Percentiles rank a stretch among this genome's conserved stretches.
Conservation (phyloP, 2,888 invertebrate species). For the Andricus curvator region DNA sequence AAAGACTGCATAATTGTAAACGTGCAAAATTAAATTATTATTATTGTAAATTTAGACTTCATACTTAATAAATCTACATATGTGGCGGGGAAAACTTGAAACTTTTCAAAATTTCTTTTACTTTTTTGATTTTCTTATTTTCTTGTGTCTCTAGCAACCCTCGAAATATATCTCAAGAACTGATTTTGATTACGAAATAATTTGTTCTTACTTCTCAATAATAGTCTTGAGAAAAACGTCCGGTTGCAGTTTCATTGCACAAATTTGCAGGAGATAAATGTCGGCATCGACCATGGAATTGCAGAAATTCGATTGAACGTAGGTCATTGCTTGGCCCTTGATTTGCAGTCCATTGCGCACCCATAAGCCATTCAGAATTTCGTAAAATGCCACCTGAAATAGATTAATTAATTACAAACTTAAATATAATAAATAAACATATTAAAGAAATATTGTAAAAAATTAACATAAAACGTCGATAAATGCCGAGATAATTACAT, state of each 20-base stretch:
- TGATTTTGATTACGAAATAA: neutral
- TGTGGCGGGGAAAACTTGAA: too few relatives aligned
- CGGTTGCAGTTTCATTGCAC: conserved; percentile 92
- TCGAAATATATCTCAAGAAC: too few relatives aligned
- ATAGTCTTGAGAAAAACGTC: conserved; percentile 92
- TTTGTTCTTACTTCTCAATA: conserved; percentile 86
- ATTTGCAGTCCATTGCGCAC: conserved; percentile 98
- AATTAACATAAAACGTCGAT: neutral
- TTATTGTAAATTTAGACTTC: too few relatives aligned
- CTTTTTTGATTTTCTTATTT: neutral
- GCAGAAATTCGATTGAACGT: conserved; percentile 99
- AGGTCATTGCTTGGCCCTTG: conserved; percentile 99
- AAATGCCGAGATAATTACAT: neutral
- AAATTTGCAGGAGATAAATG: conserved; percentile 95
- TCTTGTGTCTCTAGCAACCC: too few relatives aligned
- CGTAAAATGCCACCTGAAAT: conserved; percentile 94
- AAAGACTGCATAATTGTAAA: too few relatives aligned
- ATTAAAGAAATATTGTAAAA: neutral
- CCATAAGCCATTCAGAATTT: conserved; percentile 97
- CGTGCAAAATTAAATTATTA: too few relatives aligned
- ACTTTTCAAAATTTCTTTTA: neutral
- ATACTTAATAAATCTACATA: too few relatives aligned
- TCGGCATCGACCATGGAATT: conserved; percentile 99
- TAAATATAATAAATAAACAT: neutral
- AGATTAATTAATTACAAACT: conserved; percentile 57